Base-by-base conservation (phyloP, 2,797 vertebrate species). In the Champsocephalus esox region DNA sequence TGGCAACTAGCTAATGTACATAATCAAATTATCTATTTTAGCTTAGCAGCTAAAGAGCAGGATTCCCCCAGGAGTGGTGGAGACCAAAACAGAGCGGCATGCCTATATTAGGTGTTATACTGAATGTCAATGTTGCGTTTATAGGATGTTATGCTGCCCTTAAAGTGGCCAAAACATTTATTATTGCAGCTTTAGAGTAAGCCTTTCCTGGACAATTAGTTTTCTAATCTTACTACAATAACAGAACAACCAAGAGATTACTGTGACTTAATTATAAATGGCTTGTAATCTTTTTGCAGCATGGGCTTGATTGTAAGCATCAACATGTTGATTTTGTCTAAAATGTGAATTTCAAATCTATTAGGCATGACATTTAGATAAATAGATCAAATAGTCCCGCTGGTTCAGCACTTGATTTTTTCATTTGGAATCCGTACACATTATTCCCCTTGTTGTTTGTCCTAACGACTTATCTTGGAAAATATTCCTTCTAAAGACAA, bases 61-160 rank as follows among this genome's bases (percentile, higher is more conserved):
- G 12, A 3, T 54, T 24, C 34, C 34, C 34, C 34, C 34, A n/a
- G 55, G 55, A 57, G 32, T 57, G 32, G 34, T 58, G 5, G 56
- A 58, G 17, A 58, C 56, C 56, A 58, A 58, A 19, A 58, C 56
- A 58, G 13, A 58, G 56, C 12, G 21, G 12, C 24, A 19, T 52
- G 51, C 19, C 4, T 4, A 19, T 38, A 57, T 34, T 13, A 10
- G 3, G 58, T 19, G 12, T 19, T 48, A 34, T 5, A 38, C 34
- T 38, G 34, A 38, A 38, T 19, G 17, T 63, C 17, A 49, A 34
- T 59, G 34, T 19, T 63, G 61, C 34, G 2, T 14, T 34, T 17
- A 14, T 48, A 55, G 16, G 13, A 24, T 66, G 13, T 44, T 54
- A 0, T 41, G 48, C 34, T 41, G 16, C 3, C 32, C 32, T 32